phyloP scores from a whole-genome alignment of 2,113 vertebrate species.

The Canis aureus region DNA sequence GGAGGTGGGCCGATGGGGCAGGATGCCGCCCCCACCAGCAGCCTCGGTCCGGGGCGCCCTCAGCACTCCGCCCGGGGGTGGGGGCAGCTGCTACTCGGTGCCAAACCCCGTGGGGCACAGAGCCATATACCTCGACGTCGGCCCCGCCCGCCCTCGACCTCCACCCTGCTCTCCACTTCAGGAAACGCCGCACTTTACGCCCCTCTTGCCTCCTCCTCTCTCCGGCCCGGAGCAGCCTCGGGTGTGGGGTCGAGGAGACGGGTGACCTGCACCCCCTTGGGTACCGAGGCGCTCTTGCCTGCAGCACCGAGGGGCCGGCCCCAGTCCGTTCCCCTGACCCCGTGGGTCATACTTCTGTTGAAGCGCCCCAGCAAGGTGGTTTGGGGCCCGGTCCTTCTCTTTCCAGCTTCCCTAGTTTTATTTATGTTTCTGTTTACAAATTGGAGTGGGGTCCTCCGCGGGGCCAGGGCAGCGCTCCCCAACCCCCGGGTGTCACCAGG shows the following conservation, averaged over 20 bases:
- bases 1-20: neutral
- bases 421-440: slow-evolving; percentile 89
- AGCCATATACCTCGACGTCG: slow-evolving; percentile 82
- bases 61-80: neutral
- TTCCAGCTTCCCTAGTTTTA: slow-evolving; percentile 60
- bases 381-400: slow-evolving; percentile 12
- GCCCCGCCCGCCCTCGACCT: neutral
- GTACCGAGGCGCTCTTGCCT: neutral
- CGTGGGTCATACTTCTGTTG: slow-evolving; percentile 3
- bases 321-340: neutral
- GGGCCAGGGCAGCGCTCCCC: slow-evolving; percentile 58
- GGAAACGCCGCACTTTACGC: slow-evolving; percentile 82
- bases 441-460: slow-evolving; percentile 79
- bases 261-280: neutral
- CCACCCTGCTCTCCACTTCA: slow-evolving; percentile 70
- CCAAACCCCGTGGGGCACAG: slow-evolving; percentile 68
- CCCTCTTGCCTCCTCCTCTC: neutral
- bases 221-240: neutral
- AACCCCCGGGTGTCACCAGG: neutral
- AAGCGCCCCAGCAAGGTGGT: neutral
- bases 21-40: slow-evolving; percentile 67
- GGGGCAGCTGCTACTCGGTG: slow-evolving; percentile 72
- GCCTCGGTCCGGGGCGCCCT: neutral
- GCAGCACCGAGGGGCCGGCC: neutral
- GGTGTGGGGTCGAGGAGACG: neutral